phyloP scores from a whole-genome alignment of 2,113 vertebrate species.

The Anseranas semipalmata region DNA sequence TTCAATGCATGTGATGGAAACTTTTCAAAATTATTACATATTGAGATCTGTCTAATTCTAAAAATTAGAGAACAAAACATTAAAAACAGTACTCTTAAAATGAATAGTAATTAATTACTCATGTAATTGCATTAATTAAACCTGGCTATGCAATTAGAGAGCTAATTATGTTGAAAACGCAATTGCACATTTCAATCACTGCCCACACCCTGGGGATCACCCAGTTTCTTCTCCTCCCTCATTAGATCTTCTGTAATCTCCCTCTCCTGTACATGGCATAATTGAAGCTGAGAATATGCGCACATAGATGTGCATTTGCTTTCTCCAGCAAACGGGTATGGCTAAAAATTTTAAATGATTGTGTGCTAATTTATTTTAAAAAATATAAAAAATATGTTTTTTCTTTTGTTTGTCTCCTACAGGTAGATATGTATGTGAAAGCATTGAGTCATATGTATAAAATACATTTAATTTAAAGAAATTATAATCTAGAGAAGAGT shows the following conservation, averaged over 20 bases:
- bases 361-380: not conserved
- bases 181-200: conserved; percentile 47
- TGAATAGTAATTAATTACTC: conserved; percentile 67
- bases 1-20: not conserved
- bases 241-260: not conserved
- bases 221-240: not conserved
- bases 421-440: not conserved
- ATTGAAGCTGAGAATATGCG: not conserved
- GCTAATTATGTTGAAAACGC: conserved; percentile 66
- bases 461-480: not conserved
- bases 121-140: conserved; percentile 64
- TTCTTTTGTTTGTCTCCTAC: not conserved
- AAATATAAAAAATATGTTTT: too few species aligned
- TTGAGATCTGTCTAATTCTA: conserved; percentile 55
- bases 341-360: not conserved
- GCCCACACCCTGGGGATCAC: conserved; percentile 50
- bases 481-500: not conserved
- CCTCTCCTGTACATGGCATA: not conserved
- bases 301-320: not conserved
- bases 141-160: conserved; percentile 62
- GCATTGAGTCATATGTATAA: not conserved
- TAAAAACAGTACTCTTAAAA: conserved; percentile 42
- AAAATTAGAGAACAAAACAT: conserved; percentile 50
- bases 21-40: conserved; percentile 29
- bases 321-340: not conserved